phyloP scores from a whole-genome alignment of 2,888 invertebrate species.

The Resseliella maxima region DNA sequence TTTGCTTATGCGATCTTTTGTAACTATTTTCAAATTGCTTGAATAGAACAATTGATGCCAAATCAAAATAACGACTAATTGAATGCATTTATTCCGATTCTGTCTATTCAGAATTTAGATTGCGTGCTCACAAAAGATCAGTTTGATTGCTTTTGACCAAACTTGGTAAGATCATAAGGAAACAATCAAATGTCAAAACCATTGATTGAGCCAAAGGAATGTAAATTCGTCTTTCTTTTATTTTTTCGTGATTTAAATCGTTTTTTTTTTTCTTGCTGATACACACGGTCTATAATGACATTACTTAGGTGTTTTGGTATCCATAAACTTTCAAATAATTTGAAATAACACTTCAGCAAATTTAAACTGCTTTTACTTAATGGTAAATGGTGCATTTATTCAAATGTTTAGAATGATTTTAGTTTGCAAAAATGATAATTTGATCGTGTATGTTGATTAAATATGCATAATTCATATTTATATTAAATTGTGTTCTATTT shows the following conservation, averaged over 20 bases:
- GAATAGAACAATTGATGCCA: neutral
- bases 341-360: too few relatives aligned
- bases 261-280: too few relatives aligned
- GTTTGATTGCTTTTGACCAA: slow-evolving; percentile 11
- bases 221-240: neutral
- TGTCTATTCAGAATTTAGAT: neutral
- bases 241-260: neutral
- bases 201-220: neutral
- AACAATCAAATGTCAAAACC: neutral
- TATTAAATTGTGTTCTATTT: neutral
- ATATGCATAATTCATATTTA: neutral
- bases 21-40: neutral
- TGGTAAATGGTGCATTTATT: neutral
- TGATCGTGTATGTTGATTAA: neutral
- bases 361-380: too few relatives aligned
- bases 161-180: neutral
- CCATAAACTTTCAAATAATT: too few relatives aligned
- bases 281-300: too few relatives aligned
- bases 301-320: too few relatives aligned
- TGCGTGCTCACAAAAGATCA: neutral
- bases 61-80: neutral
- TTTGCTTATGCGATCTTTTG: neutral
- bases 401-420: neutral
- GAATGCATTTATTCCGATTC: slow-evolving; percentile 37
- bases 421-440: neutral